Evolutionary conservation across 2,888 invertebrate species (phyloP), one percentile per base, ranked within the genome.

Genomic region (Melanotus villosus): DNA sequence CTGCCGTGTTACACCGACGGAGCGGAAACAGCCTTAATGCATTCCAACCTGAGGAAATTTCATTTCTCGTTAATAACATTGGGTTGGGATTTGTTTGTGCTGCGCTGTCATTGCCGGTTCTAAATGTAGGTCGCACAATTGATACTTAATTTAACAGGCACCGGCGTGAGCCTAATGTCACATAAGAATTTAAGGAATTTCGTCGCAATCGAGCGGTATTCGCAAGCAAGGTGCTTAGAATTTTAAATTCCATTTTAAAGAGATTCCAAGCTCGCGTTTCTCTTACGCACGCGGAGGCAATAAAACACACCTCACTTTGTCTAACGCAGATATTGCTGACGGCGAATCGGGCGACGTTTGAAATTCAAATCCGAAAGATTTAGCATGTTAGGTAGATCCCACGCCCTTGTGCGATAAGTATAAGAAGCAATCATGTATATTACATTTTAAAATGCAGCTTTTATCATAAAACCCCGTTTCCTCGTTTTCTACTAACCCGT

Each of bases 331-430:
- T 77, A 76, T 77, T 76, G 76, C 75, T 76, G 74, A 76, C 74
- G 73, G 75, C 68, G 71, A 66, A 74, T 71, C 70, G 72, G 60
- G 75, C 70, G 72, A 71, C 65, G 76, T 73, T 76, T 76, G 75
- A 75, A 75, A 76, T 76, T 76, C 76, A 76, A 76, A 76, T 76
- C 76, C 70, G 43, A 36, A 70, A 73, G 73, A 76, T 76, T 76
- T 76, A 76, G 72, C 73, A 71, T 73, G 75, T 71, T 73, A 75
- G 73, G 74, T 74, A 73, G 70, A 71, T 71, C 62, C 69, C 43
- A 56, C 64, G 71, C 67, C 62, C 71, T 52, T 62, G 68, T 52
- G 64, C 69, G 72, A 72, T 76, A 75, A 73, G 73, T 74, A 70
- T 73, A 76, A 74, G 68, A 73, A 75, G 70, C 70, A 66, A 70